Percentiles rank a stretch among this genome's conserved stretches.
phyloP scores from a whole-genome alignment of 2,888 invertebrate species.

The Drosophila seclusa region DNA sequence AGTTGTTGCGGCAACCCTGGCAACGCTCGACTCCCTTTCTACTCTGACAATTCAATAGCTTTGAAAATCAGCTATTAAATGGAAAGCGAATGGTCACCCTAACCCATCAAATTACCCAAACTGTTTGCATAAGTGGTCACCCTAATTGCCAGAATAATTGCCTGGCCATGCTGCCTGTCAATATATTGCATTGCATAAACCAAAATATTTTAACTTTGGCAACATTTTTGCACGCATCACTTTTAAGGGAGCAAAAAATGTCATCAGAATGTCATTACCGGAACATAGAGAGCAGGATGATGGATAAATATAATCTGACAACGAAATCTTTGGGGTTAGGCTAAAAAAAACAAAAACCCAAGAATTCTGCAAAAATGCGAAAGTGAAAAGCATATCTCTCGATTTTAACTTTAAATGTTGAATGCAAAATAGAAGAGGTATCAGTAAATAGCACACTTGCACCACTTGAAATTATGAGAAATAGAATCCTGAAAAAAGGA shows the following conservation, averaged over 20 bases:
- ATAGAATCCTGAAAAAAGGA: neutral
- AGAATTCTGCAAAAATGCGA: neutral
- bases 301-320: neutral
- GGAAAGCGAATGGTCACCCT: constrained; percentile 29
- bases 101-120: constrained; percentile 61
- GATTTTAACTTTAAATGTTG: neutral
- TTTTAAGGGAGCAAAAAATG: constrained; percentile 47
- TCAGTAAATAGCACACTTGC: neutral
- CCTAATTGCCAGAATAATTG: constrained; percentile 70
- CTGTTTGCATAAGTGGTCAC: constrained; percentile 59
- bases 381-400: neutral
- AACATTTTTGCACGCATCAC: constrained; percentile 32
- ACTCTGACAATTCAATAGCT: constrained; percentile 51
- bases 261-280: constrained; percentile 76
- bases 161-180: neutral
- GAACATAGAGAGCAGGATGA: neutral
- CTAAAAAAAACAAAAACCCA: neutral
- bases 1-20: constrained; percentile 31
- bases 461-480: neutral
- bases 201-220: constrained; percentile 30
- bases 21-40: neutral
- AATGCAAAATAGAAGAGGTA: neutral
- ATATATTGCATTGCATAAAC: constrained; percentile 26
- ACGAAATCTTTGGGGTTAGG: neutral
- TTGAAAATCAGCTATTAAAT: constrained; percentile 59